Conservation (phyloP, 1,140 invertebrate species). For the Drosophila pruinosa region DNA sequence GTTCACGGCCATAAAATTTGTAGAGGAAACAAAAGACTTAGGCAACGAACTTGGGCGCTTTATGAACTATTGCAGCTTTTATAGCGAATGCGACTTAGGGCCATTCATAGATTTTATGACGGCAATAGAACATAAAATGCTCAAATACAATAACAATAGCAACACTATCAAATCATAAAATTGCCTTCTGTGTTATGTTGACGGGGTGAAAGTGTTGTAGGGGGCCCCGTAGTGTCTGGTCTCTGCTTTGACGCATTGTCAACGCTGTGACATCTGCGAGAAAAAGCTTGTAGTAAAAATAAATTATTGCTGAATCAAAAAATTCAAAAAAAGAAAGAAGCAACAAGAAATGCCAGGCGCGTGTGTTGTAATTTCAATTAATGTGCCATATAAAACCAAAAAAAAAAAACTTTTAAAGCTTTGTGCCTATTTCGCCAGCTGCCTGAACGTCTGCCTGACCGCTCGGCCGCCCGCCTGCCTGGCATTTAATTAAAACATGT, state of each 20-base stretch:
- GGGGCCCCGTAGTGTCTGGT: not conserved
- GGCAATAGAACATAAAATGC: slow-evolving; percentile 68
- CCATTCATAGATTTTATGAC: slow-evolving; percentile 52
- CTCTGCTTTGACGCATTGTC: slow-evolving; percentile 29
- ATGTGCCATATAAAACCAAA: slow-evolving; percentile 28
- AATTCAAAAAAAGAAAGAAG: slow-evolving; percentile 6
- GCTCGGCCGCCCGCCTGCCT: not conserved
- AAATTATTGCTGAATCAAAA: slow-evolving; percentile 61
- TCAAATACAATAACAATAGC: slow-evolving; percentile 2
- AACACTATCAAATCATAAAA: slow-evolving; percentile 33
- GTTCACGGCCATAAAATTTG: slow-evolving; percentile 30
- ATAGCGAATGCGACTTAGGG: not conserved
- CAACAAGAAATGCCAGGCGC: slow-evolving; percentile 5
- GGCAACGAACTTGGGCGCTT: slow-evolving; percentile 55
- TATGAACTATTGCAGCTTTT: slow-evolving; percentile 3
- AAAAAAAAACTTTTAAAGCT: slow-evolving; percentile 51
- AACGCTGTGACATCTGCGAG: slow-evolving; percentile 46
- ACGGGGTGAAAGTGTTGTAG: slow-evolving; percentile 51
- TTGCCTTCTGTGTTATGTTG: slow-evolving; percentile 37
- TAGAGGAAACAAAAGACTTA: slow-evolving; percentile 65
- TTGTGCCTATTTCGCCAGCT: slow-evolving; percentile 25
- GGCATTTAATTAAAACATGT: slow-evolving; percentile 74
- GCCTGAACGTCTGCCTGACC: not conserved
- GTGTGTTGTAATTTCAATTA: slow-evolving; percentile 71
- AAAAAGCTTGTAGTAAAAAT: slow-evolving; percentile 45